Evolutionary conservation across 1,140 invertebrate species (phyloP).

Genomic region (Tetramorium simillimum): DNA sequence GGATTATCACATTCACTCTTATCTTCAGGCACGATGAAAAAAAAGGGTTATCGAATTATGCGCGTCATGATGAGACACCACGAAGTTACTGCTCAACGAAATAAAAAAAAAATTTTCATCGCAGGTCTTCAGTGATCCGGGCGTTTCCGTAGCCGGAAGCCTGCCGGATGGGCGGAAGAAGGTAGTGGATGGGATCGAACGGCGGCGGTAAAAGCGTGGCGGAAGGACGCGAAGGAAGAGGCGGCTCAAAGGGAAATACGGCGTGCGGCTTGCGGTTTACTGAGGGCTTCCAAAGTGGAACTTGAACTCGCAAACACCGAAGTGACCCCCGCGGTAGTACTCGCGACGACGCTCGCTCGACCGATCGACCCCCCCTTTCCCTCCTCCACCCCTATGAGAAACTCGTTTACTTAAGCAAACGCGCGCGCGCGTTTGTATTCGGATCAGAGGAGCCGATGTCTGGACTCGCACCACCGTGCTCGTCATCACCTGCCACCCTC

Average conservation of each 20-base stretch:
- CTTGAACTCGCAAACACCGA: conserved; percentile 50
- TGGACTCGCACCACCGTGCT: not conserved
- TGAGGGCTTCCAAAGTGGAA: conserved; percentile 55
- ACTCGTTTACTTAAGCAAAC: conserved; percentile 67
- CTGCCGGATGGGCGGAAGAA: conserved; percentile 1
- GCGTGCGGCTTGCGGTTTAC: conserved; percentile 57
- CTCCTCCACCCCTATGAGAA: conserved; percentile 18
- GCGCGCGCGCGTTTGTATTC: conserved; percentile 54
- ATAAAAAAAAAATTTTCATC: not conserved
- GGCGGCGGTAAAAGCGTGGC: conserved; percentile 23
- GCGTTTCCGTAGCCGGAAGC: conserved; percentile 28
- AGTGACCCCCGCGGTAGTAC: not conserved
- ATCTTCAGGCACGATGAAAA: not conserved
- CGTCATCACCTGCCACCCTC: not conserved
- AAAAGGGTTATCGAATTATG: not conserved
- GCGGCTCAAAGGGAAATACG: conserved; percentile 43
- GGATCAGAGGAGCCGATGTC: conserved; percentile 54
- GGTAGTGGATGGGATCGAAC: not conserved
- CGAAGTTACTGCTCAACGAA: not conserved
- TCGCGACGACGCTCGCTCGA: conserved; percentile 22
- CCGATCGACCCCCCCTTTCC: conserved; percentile 6
- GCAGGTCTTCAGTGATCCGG: not conserved
- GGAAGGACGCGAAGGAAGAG: conserved; percentile 12
- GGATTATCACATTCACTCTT: not conserved
- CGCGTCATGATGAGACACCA: not conserved